Conservation (phyloP, 2,797 vertebrate species). For the Pseudomugil tenellus region DNA sequence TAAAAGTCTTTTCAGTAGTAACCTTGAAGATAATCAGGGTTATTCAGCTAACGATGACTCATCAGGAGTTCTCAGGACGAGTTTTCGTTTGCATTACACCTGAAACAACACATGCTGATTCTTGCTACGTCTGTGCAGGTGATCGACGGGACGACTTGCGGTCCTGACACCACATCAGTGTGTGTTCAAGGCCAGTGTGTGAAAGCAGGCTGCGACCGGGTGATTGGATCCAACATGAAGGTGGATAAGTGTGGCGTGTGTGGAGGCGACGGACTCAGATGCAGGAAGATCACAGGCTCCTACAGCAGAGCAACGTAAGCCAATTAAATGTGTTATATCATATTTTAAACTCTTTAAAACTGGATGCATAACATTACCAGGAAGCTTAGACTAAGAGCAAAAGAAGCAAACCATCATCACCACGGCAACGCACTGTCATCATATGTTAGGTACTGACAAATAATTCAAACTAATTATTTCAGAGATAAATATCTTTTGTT, state of each 20-base stretch:
- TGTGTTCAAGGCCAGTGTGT: conserved; percentile 96
- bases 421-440: too few species aligned
- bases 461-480: too few species aligned
- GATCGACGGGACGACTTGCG: conserved; percentile 92
- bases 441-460: too few species aligned
- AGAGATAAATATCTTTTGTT: too few species aligned
- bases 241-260: conserved; percentile 95
- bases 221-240: conserved; percentile 91
- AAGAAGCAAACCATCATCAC: too few species aligned
- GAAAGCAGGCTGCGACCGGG: conserved; percentile 94
- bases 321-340: too few species aligned
- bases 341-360: not conserved
- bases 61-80: too few species aligned
- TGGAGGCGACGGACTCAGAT: conserved; percentile 88
- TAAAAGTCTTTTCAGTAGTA: not conserved
- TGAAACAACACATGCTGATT: not conserved
- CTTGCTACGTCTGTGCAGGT: conserved; percentile 80
- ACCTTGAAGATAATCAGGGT: too few species aligned
- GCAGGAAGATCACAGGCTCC: conserved; percentile 91
- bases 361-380: not conserved
- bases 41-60: too few species aligned
- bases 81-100: too few species aligned
- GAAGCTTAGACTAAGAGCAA: not conserved
- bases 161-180: conserved; percentile 93
- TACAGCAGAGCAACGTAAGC: conserved; percentile 91